Base-by-base conservation (phyloP, 2,888 invertebrate genomes). In the Acanthococcus lagerstroemiae region DNA sequence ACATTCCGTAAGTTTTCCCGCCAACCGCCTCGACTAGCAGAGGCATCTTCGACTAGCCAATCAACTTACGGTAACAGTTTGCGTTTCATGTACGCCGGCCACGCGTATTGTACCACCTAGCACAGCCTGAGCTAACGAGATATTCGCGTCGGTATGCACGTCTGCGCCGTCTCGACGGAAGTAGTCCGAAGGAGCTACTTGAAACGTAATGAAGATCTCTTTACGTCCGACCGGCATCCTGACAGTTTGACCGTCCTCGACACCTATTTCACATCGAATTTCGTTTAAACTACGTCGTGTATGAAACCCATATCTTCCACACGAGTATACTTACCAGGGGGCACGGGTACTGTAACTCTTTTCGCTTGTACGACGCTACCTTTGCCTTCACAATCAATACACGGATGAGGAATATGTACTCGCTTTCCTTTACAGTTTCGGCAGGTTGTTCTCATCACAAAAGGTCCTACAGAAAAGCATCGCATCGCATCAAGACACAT, bases 161-260 rank as follows among this genome's bases (percentile, higher is more conserved):
- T 99, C 97, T 4, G 94, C 82, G 0, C 96, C 96, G 70, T 97
- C 96, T 55, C 99, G 81, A 67, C 83, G 82, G 78, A 97, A 99
- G 75, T 92, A 90, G 69, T 83, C 84, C 19, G 95, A 95, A 70
- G 84, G 86, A 67, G 90, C 89, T 46, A 96, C 94, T 72, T 87
- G 87, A 79, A 95, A 95, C 50, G 94, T 95, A 70, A 97, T 84
- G 75, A 95, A 97, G 17, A 97, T 77, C 77, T 97, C 96, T 74
- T 89, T 89, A 74, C 88, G 89, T 15, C 95, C 95, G 1, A 97
- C 88, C 5, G 88, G 82, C 87, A 99, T 90, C 65, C 97, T 84
- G 4, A 99, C 87, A 0, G 95, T 95, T 77, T 99, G 97, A 0
- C 96, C 96, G 76, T 99, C 92, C 75, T 97, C 95, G 6, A 99